phyloP scores from a whole-genome alignment of 2,888 invertebrate species.

The Tridacna crocea region DNA sequence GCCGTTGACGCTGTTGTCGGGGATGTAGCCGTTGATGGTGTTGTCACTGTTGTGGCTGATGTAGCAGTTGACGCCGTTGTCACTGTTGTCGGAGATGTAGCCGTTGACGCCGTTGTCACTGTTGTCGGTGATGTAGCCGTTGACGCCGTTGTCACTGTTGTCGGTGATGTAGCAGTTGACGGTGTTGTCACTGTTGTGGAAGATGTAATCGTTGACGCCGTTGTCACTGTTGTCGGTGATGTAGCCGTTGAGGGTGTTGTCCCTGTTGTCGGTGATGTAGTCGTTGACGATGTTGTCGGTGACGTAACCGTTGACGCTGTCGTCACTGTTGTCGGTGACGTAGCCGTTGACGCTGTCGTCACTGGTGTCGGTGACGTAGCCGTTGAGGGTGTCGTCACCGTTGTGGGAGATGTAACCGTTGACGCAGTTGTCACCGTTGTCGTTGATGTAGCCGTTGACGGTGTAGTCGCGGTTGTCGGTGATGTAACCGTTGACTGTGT shows the following conservation, averaged over 20 bases:
- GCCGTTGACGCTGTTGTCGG: neutral
- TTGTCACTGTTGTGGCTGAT: neutral
- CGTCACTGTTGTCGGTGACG: neutral
- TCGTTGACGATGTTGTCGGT: neutral
- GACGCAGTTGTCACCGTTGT: neutral
- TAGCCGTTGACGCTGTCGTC: neutral
- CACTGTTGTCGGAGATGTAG: neutral
- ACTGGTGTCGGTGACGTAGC: neutral
- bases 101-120: neutral
- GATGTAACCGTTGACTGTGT: no score
- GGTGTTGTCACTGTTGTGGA: neutral
- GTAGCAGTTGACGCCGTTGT: neutral
- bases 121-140: neutral
- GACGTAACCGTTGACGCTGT: neutral
- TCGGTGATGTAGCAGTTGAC: neutral
- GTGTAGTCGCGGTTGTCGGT: neutral
- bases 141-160: neutral
- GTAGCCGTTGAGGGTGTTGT: neutral
- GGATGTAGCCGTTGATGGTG: neutral
- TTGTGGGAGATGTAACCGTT: neutral
- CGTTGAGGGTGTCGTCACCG: neutral
- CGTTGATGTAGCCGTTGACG: neutral
- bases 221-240: neutral
- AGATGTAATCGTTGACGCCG: neutral
- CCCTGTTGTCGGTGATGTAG: no score